phyloP scores from a whole-genome alignment of 2,888 invertebrate species.

The Saturnia japonica region DNA sequence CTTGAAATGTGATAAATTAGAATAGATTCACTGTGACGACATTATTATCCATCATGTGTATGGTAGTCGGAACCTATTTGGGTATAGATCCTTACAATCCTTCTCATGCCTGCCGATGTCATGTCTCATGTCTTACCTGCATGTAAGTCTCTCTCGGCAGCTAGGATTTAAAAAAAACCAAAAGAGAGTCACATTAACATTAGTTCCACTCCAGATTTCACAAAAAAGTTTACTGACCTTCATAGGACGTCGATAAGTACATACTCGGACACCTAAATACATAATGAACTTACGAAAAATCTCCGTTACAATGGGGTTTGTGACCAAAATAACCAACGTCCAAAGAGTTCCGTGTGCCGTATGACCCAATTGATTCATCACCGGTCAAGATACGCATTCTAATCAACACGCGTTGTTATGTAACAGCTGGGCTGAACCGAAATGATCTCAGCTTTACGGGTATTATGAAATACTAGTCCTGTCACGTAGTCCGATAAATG shows the following conservation, averaged over 20 bases:
- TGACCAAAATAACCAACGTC: conserved; percentile 22
- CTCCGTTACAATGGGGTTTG: conserved; percentile 16
- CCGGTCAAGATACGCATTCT: conserved; percentile 19
- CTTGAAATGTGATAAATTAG: too few species aligned
- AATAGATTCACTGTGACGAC: too few species aligned
- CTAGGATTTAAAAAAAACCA: too few species aligned
- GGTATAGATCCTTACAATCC: too few species aligned
- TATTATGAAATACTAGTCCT: conserved; percentile 12
- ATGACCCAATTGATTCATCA: conserved; percentile 19
- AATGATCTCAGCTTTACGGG: conserved; percentile 20
- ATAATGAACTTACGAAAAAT: conserved; percentile 18
- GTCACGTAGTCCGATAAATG: conserved; percentile 1
- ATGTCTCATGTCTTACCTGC: too few species aligned
- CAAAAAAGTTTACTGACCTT: conserved; percentile 1
- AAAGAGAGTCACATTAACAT: not conserved
- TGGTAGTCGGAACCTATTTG: too few species aligned
- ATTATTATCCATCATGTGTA: too few species aligned
- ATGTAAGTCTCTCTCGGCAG: too few species aligned
- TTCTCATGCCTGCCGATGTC: too few species aligned
- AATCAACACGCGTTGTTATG: conserved; percentile 16
- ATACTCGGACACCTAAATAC: conserved; percentile 13
- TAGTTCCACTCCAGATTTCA: not conserved
- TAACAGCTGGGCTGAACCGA: conserved; percentile 18
- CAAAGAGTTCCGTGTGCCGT: conserved; percentile 19
- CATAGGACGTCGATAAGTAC: conserved; percentile 3